Evolutionary conservation across 2,888 invertebrate genomes (phyloP), one percentile per base, ranked within the genome.

Genomic region (Spilarctia lutea): DNA sequence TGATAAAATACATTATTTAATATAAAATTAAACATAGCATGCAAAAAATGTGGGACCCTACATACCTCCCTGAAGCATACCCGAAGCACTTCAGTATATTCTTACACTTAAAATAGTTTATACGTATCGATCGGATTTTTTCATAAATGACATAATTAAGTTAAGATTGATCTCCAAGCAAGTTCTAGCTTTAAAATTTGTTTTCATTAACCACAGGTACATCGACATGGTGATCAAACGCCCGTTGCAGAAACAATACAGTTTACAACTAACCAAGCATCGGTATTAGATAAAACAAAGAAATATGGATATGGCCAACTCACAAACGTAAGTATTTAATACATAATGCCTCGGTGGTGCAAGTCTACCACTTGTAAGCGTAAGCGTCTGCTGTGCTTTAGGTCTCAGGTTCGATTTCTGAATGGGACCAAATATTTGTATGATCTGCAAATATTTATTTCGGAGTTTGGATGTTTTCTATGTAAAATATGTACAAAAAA

Each of bases 271-370:
- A 35, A 83, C 16, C 6, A 24, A 10, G 71, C 69, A 0, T 42
- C 30, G 0, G 52, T 82, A 27, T 20, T 27, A 13, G 13, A 52
- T 11, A 65, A 67, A 7, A 81, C 74, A 2, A 69, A 73, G n/a
- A 70, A 65, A 70, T 83, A 79, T 11, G 82, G 82, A 16, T 82
- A 73, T 18, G 82, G 82, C 20, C 82, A 82, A 42, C 78, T 82
- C 2, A 82, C 82, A n/a, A 68, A 79, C 68, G 82, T 83, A 65
- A 81, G 77, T 75, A 71, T 30, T 67, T 27, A 24, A 10, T n/a
- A n/a, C n/a, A n/a, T 45, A 42, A 42, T 13, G 1, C 42, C 13
- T 13, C 13, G 42, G 42, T 42, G 35, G 35, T 2, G 42, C 11
- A 42, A 42, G 42, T 35, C n/a, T n/a, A n/a, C n/a, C n/a, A n/a